Evolutionary conservation across 2,888 invertebrate species (phyloP).

Genomic region (Lutraria lutraria): DNA sequence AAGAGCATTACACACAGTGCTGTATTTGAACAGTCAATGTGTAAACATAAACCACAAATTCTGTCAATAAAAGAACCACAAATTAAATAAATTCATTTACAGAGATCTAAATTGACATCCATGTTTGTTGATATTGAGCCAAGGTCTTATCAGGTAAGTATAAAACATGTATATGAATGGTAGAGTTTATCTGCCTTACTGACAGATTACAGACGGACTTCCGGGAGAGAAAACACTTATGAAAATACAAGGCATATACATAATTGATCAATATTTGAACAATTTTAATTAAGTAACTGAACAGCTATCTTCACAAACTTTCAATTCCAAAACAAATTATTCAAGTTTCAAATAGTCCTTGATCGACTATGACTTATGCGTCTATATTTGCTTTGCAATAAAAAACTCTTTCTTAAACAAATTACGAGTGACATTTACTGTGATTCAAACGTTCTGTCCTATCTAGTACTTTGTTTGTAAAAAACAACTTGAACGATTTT

Average conservation of each 20-base stretch:
- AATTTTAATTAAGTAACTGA: not conserved
- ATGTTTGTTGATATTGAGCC: not conserved
- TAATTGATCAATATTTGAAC: not conserved
- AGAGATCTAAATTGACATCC: not conserved
- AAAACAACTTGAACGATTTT: too few species aligned
- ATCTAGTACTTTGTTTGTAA: too few species aligned
- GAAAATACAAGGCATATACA: not conserved
- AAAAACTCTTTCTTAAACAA: too few species aligned
- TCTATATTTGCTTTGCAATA: too few species aligned
- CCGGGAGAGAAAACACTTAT: not conserved
- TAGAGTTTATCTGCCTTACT: not conserved
- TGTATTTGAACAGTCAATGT: not conserved
- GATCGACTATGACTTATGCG: too few species aligned
- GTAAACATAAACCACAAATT: not conserved
- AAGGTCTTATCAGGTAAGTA: not conserved
- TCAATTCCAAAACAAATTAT: too few species aligned
- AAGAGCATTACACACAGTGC: not conserved
- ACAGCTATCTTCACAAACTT: too few species aligned
- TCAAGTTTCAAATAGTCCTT: too few species aligned
- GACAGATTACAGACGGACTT: not conserved
- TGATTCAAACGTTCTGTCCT: too few species aligned
- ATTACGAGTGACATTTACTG: too few species aligned
- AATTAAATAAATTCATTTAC: slow-evolving; percentile 23
- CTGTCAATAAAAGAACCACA: slow-evolving; percentile 21
- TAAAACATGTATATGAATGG: not conserved